Base-by-base conservation (phyloP, 2,888 invertebrate species). In the Pandemis heparana region DNA sequence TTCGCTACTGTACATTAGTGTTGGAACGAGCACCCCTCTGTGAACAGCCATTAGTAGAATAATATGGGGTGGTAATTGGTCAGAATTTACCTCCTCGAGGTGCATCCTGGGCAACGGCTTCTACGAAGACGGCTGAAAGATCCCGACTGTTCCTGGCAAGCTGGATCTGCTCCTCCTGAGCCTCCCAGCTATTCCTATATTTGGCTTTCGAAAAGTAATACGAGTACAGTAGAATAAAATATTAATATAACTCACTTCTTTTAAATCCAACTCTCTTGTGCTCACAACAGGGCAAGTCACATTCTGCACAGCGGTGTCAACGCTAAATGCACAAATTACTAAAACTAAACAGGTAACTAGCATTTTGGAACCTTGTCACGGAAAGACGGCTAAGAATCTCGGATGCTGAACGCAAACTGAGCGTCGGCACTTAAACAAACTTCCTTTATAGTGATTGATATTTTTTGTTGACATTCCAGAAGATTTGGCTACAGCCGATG, bases 231-330 rank as follows among this genome's bases (percentile, higher is more conserved):
- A 32, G 23, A 9, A 41, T 41, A 41, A 12, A 12, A 43, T 12
- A 12, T n/a, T n/a, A n/a, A n/a, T 43, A 43, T 12, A 41, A 85
- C 91, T 89, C 77, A 94, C 94, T 77, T 89, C 92, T 78, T 92
- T 93, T 85, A 92, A 89, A 82, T 94, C 92, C 77, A 94, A 77
- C 75, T 92, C 90, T 64, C 87, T 85, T 0, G 93, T 86, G 0
- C 79, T 85, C 4, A 92, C 87, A 7, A 78, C 77, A 6, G 92
- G 92, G 75, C 94, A 94, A 38, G 82, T 87, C 32, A 81, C 80
- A 83, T 93, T 91, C 76, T 86, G 87, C 41, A 84, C 79, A 0
- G 87, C 88, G 53, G 87, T 83, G 7, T 86, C 82, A 39, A 86
- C 89, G 72, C 80, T 80, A 72, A 82, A 78, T 75, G 84, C 77